Conservation (phyloP, 2,888 invertebrate species). For the Tenthredo amoena region DNA sequence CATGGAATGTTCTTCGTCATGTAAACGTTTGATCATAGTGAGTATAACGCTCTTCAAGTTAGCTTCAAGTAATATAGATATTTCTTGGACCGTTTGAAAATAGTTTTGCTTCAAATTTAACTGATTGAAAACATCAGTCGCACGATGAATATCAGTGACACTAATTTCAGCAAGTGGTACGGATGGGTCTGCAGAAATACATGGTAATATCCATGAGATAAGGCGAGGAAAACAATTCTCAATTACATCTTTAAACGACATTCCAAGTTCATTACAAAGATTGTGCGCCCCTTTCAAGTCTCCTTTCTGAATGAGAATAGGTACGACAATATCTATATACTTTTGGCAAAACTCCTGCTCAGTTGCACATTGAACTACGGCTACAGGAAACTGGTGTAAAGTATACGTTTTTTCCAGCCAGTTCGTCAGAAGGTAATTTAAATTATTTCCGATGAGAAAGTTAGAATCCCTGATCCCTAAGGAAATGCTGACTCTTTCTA, state of each 20-base stretch:
- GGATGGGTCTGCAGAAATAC: slow-evolving; percentile 60
- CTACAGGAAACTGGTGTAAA: slow-evolving; percentile 78
- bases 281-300: slow-evolving; percentile 66
- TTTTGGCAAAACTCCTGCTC: slow-evolving; percentile 76
- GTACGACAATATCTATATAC: slow-evolving; percentile 76
- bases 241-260: slow-evolving; percentile 67
- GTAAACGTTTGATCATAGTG: slow-evolving; percentile 70
- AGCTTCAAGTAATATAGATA: slow-evolving; percentile 67
- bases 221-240: slow-evolving; percentile 68
- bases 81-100: slow-evolving; percentile 65
- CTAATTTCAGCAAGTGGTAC: slow-evolving; percentile 57
- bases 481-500: slow-evolving; percentile 73
- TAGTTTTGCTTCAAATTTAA: slow-evolving; percentile 66
- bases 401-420: slow-evolving; percentile 78
- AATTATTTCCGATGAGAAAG: slow-evolving; percentile 75
- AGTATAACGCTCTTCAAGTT: slow-evolving; percentile 73
- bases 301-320: slow-evolving; percentile 75
- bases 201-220: slow-evolving; percentile 63
- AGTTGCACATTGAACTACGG: slow-evolving; percentile 75
- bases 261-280: slow-evolving; percentile 69
- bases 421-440: slow-evolving; percentile 78
- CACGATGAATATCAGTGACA: slow-evolving; percentile 62
- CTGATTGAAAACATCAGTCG: slow-evolving; percentile 63
- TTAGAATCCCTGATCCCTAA: slow-evolving; percentile 66
- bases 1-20: slow-evolving; percentile 77